Base-by-base conservation (phyloP, 1,140 invertebrate genomes). In the Drosophila truncata region DNA sequence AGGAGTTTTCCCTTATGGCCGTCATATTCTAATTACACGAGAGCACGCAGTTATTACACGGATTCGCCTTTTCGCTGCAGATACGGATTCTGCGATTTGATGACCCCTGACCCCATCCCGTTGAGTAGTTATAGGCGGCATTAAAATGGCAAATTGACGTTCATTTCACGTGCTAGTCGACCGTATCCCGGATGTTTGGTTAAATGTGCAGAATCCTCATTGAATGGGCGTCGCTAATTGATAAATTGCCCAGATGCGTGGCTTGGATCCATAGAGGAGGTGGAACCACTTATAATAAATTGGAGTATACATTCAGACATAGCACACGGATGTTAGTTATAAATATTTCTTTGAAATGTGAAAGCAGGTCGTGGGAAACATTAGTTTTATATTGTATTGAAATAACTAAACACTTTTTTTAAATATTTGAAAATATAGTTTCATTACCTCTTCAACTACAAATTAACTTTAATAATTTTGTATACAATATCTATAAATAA, bases 1-100 rank as follows among this genome's bases (percentile, higher is more conserved):
- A 54, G 67, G 63, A 65, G 60, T 64, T 63, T 63, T 58, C 50
- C 62, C 29, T 72, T 58, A 58, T 44, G 80, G 52, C 41, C 65
- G 70, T 85, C 78, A 90, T 90, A 90, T 90, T 90, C 85, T 90
- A 90, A 90, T 90, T 90, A 90, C 78, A 75, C n/a, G 39, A 72
- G 67, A 82, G 78, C 85, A 90, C 86, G 85, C 85, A 78, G 60
- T 84, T 90, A 88, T 88, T 90, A 75, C 85, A 73, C 54, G 59
- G 78, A 81, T 80, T 50, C 60, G 62, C 18, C 18, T 73, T 62
- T 62, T 50, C 29, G 37, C 41, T 44, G 16, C 60, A 64, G 73
- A 65, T 70, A 67, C 62, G 66, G 46, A 35, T 42, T 42, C 66
- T 72, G 52, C 42, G 69, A 72, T 88, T 81, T 88, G 78, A 84